Percentiles rank a stretch among this genome's conserved stretches.
These are phyloP conservation scores for Chloroclysta siterata DNA, from an alignment of 2,888 invertebrate species.

Conservation along the genomic window DNA sequence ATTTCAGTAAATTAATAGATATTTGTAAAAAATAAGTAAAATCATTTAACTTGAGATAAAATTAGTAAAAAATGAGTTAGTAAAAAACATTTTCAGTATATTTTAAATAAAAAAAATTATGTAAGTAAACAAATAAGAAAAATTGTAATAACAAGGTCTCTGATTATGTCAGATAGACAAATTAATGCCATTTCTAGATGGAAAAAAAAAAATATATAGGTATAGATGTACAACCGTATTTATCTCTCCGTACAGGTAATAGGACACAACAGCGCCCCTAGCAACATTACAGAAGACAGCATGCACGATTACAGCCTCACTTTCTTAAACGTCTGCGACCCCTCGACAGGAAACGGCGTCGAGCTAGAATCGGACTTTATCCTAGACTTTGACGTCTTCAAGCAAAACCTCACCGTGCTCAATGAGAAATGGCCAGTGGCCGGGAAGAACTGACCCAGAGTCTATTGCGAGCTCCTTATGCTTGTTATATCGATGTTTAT, in stretches of 20 bases:
- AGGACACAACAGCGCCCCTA: constrained; percentile 60
- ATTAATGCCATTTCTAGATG: too few species aligned
- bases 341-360: constrained; percentile 20
- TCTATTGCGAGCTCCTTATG: background rate
- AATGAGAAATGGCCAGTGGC: constrained; percentile 44
- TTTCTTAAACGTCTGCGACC: constrained; percentile 58
- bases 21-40: too few species aligned
- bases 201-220: too few species aligned
- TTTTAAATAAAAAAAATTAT: too few species aligned
- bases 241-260: constrained; percentile 54
- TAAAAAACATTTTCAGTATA: too few species aligned
- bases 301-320: constrained; percentile 53
- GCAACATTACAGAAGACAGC: constrained; percentile 32
- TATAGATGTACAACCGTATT: background rate
- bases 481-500: constrained; percentile 9
- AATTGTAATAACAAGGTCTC: too few species aligned
- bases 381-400: constrained; percentile 60
- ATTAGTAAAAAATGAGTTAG: too few species aligned
- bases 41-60: too few species aligned
- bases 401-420: constrained; percentile 54
- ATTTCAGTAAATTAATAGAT: too few species aligned
- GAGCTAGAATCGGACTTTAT: constrained; percentile 62
- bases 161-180: too few species aligned
- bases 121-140: too few species aligned
- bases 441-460: constrained; percentile 58